Base-by-base conservation (phyloP, 2,797 vertebrate genomes). In the Chaetophractus vellerosus region DNA sequence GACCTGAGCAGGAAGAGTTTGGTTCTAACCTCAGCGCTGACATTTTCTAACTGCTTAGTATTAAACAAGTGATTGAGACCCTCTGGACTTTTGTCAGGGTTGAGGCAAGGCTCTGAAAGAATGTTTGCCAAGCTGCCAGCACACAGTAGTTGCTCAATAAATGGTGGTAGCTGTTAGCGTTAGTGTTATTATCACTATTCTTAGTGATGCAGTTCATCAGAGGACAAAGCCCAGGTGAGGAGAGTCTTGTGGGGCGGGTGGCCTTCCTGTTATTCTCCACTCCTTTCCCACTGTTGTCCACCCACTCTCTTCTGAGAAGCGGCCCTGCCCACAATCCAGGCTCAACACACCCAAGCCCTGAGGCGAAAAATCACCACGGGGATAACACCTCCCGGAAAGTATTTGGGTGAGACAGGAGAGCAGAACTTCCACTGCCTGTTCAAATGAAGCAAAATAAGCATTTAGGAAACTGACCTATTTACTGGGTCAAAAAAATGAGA, bases 381-480 rank as follows among this genome's bases (percentile, higher is more conserved):
- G 64, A 80, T 61, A 38, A 63, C 79, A 26, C 10, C 26, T 66
- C n/a, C 24, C 90, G 71, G 50, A 87, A 81, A 91, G 68, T 48
- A 6, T 3, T 33, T 21, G 31, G 18, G 33, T 33, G 28, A 57
- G 26, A 33, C 68, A 68, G 33, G 59, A 81, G 3, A 50, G 45
- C 63, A 71, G 81, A 71, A 50, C 48, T 55, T 87, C 45, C 33
- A 50, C n/a, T n/a, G 85, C 19, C 57, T 80, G 4, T 52, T 61
- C 50, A 50, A 18, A 95, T 41, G 68, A 91, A 72, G 18, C 10
- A 50, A 83, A 45, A 23, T 85, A 76, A 87, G 12, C 26, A 6
- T 64, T 95, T 88, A 88, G 64, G 45, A 85, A 90, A 50, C 24
- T 36, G n/a, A 79, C 48, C 76, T 59, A 52, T 71, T 90, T 72